These are phyloP conservation scores for Lanistes nyassanus DNA, from an alignment of 1,140 invertebrate species.

Conservation along the genomic window DNA sequence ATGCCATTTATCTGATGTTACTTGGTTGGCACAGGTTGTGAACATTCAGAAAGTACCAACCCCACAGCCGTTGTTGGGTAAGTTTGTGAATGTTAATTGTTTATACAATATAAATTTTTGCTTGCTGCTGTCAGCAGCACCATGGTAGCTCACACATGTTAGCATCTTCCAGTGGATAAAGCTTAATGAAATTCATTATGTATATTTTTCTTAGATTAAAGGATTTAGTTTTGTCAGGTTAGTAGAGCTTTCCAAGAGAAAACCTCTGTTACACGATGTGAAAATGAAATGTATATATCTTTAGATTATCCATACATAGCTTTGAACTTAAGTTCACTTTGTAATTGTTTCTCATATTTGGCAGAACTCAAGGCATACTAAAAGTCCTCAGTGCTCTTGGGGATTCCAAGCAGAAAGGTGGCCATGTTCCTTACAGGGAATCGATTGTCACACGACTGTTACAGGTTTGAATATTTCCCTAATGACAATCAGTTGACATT, in stretches of 20 bases:
- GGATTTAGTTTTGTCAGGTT: too few species aligned
- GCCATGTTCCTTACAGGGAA: constrained; percentile 68
- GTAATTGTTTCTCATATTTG: background rate
- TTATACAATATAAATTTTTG: background rate
- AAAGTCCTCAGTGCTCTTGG: constrained; percentile 66
- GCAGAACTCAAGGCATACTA: constrained; percentile 74
- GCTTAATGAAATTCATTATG: background rate
- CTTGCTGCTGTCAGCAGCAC: background rate
- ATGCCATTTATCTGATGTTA: constrained; percentile 19
- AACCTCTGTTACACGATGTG: too few species aligned
- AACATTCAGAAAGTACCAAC: constrained; percentile 35
- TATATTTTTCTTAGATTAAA: background rate
- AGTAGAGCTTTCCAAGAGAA: too few species aligned
- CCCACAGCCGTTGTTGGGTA: constrained; percentile 45
- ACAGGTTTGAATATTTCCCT: constrained; percentile 69
- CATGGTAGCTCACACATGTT: too few species aligned
- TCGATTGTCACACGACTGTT: constrained; percentile 67
- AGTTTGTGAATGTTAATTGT: background rate
- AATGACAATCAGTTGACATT: too few species aligned
- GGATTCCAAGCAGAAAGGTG: constrained; percentile 60
- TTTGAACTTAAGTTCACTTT: background rate
- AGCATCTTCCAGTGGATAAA: too few species aligned
- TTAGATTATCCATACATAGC: too few species aligned
- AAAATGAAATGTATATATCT: too few species aligned
- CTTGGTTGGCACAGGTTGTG: constrained; percentile 30